These are phyloP conservation scores for Etheostoma nigrum DNA, from an alignment of 2,797 vertebrate genomes.

Conservation along the genomic window DNA sequence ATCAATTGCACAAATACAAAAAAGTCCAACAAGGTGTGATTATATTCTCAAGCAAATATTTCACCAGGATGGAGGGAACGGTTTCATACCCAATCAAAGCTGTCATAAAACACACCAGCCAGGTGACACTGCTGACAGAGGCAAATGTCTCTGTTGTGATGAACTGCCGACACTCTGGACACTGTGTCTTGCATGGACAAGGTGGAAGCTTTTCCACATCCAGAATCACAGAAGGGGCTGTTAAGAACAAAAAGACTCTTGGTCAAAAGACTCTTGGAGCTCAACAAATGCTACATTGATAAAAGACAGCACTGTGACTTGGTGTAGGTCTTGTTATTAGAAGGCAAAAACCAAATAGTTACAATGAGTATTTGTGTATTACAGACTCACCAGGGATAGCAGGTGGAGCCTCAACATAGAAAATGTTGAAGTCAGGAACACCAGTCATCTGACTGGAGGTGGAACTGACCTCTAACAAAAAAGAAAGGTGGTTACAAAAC, in stretches of 20 bases:
- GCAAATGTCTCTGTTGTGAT: slow-evolving; percentile 70
- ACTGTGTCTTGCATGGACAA: slow-evolving; percentile 70
- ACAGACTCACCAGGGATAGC: slow-evolving; percentile 55
- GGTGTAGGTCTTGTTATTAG: neutral
- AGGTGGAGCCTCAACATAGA: slow-evolving; percentile 67
- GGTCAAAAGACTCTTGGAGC: neutral
- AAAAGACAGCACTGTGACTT: neutral
- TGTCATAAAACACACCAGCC: slow-evolving; percentile 70
- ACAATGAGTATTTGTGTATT: neutral
- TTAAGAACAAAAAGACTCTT: neutral
- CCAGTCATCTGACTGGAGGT: neutral
- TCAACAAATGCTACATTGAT: neutral
- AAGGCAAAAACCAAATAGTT: neutral
- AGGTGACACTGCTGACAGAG: slow-evolving; percentile 62
- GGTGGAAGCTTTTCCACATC: slow-evolving; percentile 64
- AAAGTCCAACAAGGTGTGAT: neutral
- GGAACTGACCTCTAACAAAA: slow-evolving; percentile 13
- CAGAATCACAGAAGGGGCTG: slow-evolving; percentile 80
- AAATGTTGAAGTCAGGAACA: accelerated
- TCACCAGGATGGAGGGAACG: neutral
- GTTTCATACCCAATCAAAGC: slow-evolving; percentile 70
- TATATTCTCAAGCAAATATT: slow-evolving; percentile 51
- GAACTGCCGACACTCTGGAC: slow-evolving; percentile 77
- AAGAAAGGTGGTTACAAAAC: neutral
- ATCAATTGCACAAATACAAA: slow-evolving; percentile 18